phyloP scores from a whole-genome alignment of 2,113 vertebrate genomes.

The Mungos mungo region DNA sequence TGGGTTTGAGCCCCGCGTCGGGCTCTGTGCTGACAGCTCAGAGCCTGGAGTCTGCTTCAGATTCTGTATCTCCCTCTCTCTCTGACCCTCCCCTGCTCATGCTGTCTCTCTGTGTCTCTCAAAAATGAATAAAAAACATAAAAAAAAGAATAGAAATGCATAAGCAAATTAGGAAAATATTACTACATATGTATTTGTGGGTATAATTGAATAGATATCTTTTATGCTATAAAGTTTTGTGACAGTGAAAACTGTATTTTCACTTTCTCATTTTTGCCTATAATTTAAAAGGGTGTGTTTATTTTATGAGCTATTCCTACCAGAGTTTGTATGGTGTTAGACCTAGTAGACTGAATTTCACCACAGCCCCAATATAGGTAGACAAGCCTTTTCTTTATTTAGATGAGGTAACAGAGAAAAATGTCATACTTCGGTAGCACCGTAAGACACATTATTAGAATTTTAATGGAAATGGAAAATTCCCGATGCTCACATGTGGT shows the following conservation, averaged over 20 bases:
- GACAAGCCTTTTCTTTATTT: constrained; percentile 9
- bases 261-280: constrained; percentile 16
- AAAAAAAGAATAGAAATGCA: constrained; percentile 46
- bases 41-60: too few species aligned
- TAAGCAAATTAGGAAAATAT: constrained; percentile 1
- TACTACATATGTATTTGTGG: background rate
- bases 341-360: background rate
- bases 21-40: too few species aligned
- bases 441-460: background rate
- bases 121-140: too few species aligned
- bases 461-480: background rate
- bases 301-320: background rate
- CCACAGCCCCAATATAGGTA: background rate
- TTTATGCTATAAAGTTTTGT: background rate
- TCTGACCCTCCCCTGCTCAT: too few species aligned
- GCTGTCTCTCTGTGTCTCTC: too few species aligned
- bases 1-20: too few species aligned
- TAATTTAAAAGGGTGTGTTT: constrained; percentile 3
- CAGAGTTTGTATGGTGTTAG: background rate
- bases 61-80: too few species aligned
- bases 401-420: background rate
- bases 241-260: background rate
- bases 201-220: background rate
- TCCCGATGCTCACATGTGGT: background rate
- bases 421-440: background rate